Evolutionary conservation across 1,140 invertebrate genomes (phyloP).

Genomic region (Pectinophora gossypiella): DNA sequence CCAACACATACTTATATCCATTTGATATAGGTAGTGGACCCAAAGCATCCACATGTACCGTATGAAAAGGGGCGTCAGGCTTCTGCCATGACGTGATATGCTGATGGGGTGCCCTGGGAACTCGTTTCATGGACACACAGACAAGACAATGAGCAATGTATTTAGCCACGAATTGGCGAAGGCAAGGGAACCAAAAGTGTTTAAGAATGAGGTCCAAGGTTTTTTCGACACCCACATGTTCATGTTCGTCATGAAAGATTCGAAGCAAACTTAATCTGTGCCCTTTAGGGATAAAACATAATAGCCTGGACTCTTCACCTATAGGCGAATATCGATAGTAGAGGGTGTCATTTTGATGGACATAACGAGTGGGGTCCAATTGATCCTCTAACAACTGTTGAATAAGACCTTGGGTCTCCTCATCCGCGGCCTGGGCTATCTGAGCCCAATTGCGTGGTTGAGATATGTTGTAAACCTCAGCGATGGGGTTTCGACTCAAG

Average conservation of each 20-base stretch:
- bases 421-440: background rate
- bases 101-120: background rate
- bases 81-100: background rate
- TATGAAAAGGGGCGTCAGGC: background rate
- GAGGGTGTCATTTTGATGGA: background rate
- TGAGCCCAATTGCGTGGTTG: background rate
- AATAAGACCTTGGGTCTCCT: background rate
- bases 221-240: slow-evolving; percentile 7
- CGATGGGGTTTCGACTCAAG: slow-evolving; percentile 24
- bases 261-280: no score
- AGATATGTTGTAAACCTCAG: background rate
- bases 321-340: background rate
- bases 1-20: background rate
- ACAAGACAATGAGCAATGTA: background rate
- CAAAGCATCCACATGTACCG: background rate
- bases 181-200: slow-evolving; percentile 22
- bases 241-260: slow-evolving; percentile 18
- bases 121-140: background rate
- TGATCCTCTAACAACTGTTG: background rate
- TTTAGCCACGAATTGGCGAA: background rate
- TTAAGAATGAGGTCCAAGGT: slow-evolving; percentile 12
- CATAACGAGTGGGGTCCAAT: background rate
- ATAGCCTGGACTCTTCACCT: no score
- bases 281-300: no score
- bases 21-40: background rate